A percentile compares a stretch with the other conserved stretches of the same genome.
phyloP scores from a whole-genome alignment of 1,140 invertebrate species.

The Pseudomyrmex concolor region DNA sequence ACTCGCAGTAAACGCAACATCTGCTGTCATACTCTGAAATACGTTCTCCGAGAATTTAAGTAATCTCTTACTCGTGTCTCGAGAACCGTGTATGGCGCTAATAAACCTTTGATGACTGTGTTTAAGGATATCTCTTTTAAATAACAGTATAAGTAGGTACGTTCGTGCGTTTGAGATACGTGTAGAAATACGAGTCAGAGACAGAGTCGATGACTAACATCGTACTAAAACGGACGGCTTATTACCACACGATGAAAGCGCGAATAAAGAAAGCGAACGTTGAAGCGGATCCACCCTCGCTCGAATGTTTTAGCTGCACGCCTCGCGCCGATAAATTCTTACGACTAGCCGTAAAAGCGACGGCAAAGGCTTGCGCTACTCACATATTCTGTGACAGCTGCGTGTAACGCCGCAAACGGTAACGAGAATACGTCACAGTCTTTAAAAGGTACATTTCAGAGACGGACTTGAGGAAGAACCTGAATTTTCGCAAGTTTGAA shows the following conservation, averaged over 20 bases:
- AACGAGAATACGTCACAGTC: slow-evolving; percentile 33
- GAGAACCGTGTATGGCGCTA: background rate
- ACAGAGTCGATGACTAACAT: too few species aligned
- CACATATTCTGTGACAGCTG: slow-evolving; percentile 43
- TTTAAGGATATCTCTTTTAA: background rate
- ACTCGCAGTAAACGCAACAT: background rate
- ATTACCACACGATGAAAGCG: background rate
- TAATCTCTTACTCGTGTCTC: background rate
- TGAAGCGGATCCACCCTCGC: background rate
- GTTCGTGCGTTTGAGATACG: background rate
- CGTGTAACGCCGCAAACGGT: slow-evolving; percentile 44
- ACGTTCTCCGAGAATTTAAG: background rate
- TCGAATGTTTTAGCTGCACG: background rate
- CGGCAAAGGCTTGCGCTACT: slow-evolving; percentile 24
- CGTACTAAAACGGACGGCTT: background rate
- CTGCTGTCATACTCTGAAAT: background rate
- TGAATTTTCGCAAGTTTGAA: background rate
- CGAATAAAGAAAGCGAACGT: slow-evolving; percentile 10
- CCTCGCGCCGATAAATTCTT: slow-evolving; percentile 31
- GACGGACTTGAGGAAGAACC: background rate
- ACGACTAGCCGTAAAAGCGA: slow-evolving; percentile 25
- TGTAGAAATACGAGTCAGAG: too few species aligned
- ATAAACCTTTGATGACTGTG: background rate
- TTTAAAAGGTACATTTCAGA: slow-evolving; percentile 7
- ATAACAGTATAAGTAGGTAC: background rate